These are phyloP conservation scores for Pocillopora meandrina DNA, from an alignment of 92 coral and sea anemone species.

Conservation along the genomic window DNA sequence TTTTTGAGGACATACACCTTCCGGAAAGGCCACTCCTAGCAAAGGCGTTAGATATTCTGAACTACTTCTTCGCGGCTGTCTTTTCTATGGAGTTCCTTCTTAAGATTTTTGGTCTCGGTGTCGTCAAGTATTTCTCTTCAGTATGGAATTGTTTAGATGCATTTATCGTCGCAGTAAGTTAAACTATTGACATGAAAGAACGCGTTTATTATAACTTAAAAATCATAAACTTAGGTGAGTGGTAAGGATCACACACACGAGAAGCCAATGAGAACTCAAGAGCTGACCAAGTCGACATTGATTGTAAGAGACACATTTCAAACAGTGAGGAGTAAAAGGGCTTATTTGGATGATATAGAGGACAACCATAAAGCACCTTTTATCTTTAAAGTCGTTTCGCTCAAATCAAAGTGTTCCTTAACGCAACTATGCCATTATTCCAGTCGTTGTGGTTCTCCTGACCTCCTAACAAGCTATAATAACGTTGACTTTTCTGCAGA, in stretches of 20 bases:
- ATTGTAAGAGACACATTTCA: too few relatives aligned
- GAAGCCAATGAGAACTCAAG: too few relatives aligned
- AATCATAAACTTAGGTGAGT: too few relatives aligned
- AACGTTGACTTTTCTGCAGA: slow-evolving; percentile 21
- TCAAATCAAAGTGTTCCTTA: too few relatives aligned
- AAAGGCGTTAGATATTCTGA: slow-evolving; percentile 64
- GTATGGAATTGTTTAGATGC: slow-evolving; percentile 95
- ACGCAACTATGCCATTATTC: too few relatives aligned
- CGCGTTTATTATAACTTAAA: too few relatives aligned
- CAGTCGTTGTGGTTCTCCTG: not conserved
- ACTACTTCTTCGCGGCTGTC: slow-evolving; percentile 81
- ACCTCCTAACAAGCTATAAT: not conserved
- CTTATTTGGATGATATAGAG: too few relatives aligned
- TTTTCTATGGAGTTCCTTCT: slow-evolving; percentile 85
- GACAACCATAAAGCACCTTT: too few relatives aligned
- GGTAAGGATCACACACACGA: too few relatives aligned
- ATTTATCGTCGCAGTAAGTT: slow-evolving; percentile 84
- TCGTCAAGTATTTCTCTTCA: slow-evolving; percentile 82
- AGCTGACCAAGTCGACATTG: too few relatives aligned
- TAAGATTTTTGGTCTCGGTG: slow-evolving; percentile 86
- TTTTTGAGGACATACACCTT: slow-evolving; percentile 89
- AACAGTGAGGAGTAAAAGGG: too few relatives aligned
- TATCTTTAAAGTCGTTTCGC: too few relatives aligned
- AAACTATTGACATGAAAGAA: not conserved
- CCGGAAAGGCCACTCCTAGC: slow-evolving; percentile 72